Evolutionary conservation across 2,888 invertebrate genomes (phyloP), one percentile per base, ranked within the genome.

Genomic region (Leuctra nigra): DNA sequence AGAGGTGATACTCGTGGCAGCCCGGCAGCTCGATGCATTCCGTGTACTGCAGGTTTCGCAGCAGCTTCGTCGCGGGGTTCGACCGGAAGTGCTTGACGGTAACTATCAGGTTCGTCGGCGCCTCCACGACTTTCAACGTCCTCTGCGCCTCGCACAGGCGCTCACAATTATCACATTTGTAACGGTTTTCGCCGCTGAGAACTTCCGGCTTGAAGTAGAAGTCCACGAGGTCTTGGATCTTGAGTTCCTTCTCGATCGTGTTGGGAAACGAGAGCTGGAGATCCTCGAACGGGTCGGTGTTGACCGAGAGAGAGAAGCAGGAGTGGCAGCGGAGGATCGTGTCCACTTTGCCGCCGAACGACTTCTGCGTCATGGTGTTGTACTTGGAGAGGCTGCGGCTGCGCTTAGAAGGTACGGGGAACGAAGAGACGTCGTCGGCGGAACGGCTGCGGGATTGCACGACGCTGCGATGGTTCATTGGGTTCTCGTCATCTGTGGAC

Each of bases 71-170:
- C 48, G 79, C 79, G n/a, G 81, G 78, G 67, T 87, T 82, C 66
- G 84, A 87, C 58, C 82, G 79, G 69, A 92, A 92, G 66, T 91
- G 84, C 68, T 91, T 87, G 11, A 92, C 71, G 0, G 90, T 89
- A 2, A 92, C 73, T 58, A 91, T 84, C 13, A 93, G 76, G 70
- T 88, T 84, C 44, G 84, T 80, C 0, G 92, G 92, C 3, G 86
- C 79, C 54, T 83, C 80, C 11, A 86, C 79, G 7, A 91, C 81
- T 60, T 77, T 77, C 9, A 85, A 82, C 36, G 78, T 77, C 23
- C 86, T 77, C 68, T 87, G 86, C 0, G 90, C 92, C 66, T 92
- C 89, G 38, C 86, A 84, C 13, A 89, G 73, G 13, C 77, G 77
- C 53, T 79, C 80, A 68, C 92, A 93, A 53, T 80, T 80, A 59